These are phyloP conservation scores for Lasius platythorax DNA, from an alignment of 2,888 invertebrate genomes.

Conservation along the genomic window DNA sequence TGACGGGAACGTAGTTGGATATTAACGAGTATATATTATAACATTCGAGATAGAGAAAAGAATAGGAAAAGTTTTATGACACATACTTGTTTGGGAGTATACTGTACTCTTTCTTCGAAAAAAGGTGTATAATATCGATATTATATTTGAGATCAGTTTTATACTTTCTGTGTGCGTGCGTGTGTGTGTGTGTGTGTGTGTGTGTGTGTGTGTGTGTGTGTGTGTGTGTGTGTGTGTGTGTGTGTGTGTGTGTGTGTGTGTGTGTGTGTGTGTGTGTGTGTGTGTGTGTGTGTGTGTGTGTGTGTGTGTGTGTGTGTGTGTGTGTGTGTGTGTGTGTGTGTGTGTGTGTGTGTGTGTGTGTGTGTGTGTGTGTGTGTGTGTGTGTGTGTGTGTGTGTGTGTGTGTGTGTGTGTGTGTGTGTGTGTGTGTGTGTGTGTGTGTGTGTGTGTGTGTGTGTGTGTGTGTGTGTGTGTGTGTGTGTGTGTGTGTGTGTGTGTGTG, in stretches of 20 bases:
- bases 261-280: not conserved
- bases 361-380: not conserved
- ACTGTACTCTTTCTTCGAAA: not conserved
- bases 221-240: not conserved
- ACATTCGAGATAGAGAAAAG: not conserved
- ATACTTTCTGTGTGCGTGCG: not conserved
- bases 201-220: not conserved
- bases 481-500: not conserved
- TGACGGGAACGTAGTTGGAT: not conserved
- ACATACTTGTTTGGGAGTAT: not conserved
- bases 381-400: not conserved
- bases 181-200: not conserved
- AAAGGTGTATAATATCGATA: not conserved
- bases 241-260: not conserved
- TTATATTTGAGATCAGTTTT: conserved; percentile 12
- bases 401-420: not conserved
- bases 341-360: not conserved
- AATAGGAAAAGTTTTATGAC: not conserved
- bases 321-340: not conserved
- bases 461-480: not conserved
- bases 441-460: not conserved
- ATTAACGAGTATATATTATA: not conserved
- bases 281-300: not conserved
- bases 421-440: not conserved
- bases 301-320: not conserved